Base-by-base conservation (phyloP, 1,140 invertebrate species). In the Drosophila hydei region DNA sequence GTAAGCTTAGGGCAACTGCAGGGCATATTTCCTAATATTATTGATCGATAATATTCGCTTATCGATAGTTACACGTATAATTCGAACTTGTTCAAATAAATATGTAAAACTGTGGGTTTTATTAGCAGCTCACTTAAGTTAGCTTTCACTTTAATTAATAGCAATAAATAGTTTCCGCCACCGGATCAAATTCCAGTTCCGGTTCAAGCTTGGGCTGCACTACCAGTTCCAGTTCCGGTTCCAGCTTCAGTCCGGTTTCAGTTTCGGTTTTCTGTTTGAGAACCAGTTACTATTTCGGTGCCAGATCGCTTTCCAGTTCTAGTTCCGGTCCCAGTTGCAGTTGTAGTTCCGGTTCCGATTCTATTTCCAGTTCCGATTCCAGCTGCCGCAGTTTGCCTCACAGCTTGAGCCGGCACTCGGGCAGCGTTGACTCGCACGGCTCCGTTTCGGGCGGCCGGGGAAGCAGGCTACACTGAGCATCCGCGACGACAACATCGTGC, bases 401-500 rank as follows among this genome's bases (percentile, higher is more conserved):
- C 16, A 59, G 59, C 48, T 62, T 77, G 9, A 18, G 1, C 43
- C 76, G 71, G 61, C 95, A 96, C 16, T 92, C 90, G 4, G 94
- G 93, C 61, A 95, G 91, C 64, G 93, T 91, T 16, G 64, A 30
- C 16, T 93, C 93, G 87, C 96, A 96, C 0, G 92, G 91, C 73
- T 95, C 94, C 21, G 93, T 89, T 75, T 95, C 94, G 23, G 92
- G 90, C 0, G 96, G 95, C 70, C 93, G 93, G 0, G 91, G 91
- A 45, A 92, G 78, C 0, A 91, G 91, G 12, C 93, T 92, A 80
- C 96, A 96, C n/a, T 94, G 94, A 2, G 92, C 88, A 89, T 96
- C 95, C 4, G 94, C 93, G 12, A 96, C 91, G 0, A 95, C 95
- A 47, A 96, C 93, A 65, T 94, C 93, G 18, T 94, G 93, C 23